Base-by-base conservation (phyloP, 2,888 invertebrate genomes). In the Diplazon laetatorius region DNA sequence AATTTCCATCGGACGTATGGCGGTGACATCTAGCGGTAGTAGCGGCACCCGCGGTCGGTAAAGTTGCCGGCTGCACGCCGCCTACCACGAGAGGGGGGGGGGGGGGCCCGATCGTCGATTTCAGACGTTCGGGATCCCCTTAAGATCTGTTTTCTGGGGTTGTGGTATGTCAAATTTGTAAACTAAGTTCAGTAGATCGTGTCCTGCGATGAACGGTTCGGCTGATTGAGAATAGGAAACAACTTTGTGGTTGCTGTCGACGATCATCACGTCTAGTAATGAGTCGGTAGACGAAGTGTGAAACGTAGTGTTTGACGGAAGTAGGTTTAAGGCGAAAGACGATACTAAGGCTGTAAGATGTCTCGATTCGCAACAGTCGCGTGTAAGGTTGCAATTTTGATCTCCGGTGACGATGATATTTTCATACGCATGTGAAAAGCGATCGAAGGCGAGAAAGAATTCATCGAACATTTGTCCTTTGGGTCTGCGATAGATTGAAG, bases 201-300 rank as follows among this genome's bases (percentile, higher is more conserved):
- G 46, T 1, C 46, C 46, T 18, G 46, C 46, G 16, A 46, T 46
- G 8, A 46, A 46, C 3, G 46, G 46, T 2, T 6, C 46, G 18
- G 16, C 20, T 0, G 63, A 48, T 35, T 65, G 48, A 4, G 18
- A 3, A 6, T 35, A 48, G 1, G 1, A 2, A 1, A 0, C 0
- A 4, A 48, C 1, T 18, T 65, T 65, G 0, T 50, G 46, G 14
- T 10, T 14, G 22, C 46, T 6, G 18, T 46, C 46, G 0, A 46
- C 18, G 30, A 46, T 46, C 8, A 46, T 14, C 18, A 46, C 8
- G 6, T 46, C 50, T 0, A 68, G 8, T 14, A 22, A 37, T 1
- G 66, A 52, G 5, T 68, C 66, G 3, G 66, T 22, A 3, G 1
- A 16, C 0, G 18, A 1, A 0, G 68, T 44, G 18, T 68, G 68